Evolutionary conservation across 1,140 invertebrate genomes (phyloP).

Genomic region (Pomacea maculata): DNA sequence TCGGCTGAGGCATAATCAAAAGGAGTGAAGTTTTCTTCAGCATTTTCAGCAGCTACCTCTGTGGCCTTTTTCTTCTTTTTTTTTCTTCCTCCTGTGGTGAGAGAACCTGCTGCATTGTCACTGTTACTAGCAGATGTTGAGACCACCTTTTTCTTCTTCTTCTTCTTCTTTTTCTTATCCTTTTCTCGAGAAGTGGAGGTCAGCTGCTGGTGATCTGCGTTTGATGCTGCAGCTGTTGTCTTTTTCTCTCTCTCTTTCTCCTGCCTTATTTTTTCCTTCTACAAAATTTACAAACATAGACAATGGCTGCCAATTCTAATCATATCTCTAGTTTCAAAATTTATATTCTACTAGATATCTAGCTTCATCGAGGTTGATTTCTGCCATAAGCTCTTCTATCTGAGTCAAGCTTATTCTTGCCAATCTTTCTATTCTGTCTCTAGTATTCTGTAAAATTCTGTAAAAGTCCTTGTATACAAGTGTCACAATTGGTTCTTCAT

Average conservation of each 20-base stretch:
- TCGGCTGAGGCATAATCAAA: conserved; percentile 31
- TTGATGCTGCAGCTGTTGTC: neutral
- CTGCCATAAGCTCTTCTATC: no score
- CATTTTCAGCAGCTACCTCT: neutral
- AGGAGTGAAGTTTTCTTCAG: conserved; percentile 18
- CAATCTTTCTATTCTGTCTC: no score
- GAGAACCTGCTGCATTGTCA: neutral
- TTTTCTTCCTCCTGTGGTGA: neutral
- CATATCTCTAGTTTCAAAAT: neutral
- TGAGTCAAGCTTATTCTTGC: no score
- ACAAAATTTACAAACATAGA: neutral
- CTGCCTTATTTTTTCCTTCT: neutral
- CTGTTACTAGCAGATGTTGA: neutral
- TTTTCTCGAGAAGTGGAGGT: neutral
- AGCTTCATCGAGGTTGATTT: no score
- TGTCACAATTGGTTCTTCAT: no score
- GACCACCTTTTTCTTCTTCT: neutral
- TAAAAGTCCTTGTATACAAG: no score
- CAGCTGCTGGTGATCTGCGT: neutral
- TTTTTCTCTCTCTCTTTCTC: neutral
- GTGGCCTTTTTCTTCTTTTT: conserved; percentile 13
- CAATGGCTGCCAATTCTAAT: neutral
- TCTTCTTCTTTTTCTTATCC: conserved; percentile 1
- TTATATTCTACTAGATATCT: no score
- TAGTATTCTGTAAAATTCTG: no score